Conservation (phyloP, 2,888 invertebrate genomes). For the Mellilla xanthometata region DNA sequence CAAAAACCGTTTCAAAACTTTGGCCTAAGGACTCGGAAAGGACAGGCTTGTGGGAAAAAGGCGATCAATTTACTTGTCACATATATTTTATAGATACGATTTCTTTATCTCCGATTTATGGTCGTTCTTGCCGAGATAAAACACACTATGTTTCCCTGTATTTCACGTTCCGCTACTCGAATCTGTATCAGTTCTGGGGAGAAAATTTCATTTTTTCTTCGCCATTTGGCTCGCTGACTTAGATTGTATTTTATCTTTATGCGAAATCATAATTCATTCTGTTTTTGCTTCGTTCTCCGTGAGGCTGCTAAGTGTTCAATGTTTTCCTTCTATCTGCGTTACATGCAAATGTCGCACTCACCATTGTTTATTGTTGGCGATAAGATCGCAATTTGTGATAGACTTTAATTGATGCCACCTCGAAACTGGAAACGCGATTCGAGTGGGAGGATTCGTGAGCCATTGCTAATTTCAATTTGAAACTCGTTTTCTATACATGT, state of each 20-base stretch:
- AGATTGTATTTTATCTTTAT: slow-evolving; percentile 80
- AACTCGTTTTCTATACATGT: slow-evolving; percentile 14
- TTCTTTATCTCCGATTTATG: slow-evolving; percentile 18
- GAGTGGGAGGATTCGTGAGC: slow-evolving; percentile 16
- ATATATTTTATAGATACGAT: slow-evolving; percentile 16
- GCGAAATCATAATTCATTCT: slow-evolving; percentile 78
- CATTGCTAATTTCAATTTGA: slow-evolving; percentile 25
- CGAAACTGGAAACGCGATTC: slow-evolving; percentile 21
- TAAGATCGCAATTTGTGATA: slow-evolving; percentile 57
- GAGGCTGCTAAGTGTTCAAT: slow-evolving; percentile 65
- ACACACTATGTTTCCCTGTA: slow-evolving; percentile 44
- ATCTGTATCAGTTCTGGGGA: slow-evolving; percentile 57
- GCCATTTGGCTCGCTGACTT: slow-evolving; percentile 73
- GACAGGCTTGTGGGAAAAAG: slow-evolving; percentile 1
- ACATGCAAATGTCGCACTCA: slow-evolving; percentile 62
- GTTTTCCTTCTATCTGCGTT: slow-evolving; percentile 60
- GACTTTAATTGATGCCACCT: slow-evolving; percentile 47
- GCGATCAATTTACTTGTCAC: slow-evolving; percentile 9
- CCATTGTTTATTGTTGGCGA: slow-evolving; percentile 62
- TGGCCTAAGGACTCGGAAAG: background rate
- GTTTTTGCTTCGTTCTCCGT: slow-evolving; percentile 64
- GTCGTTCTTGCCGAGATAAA: slow-evolving; percentile 24
- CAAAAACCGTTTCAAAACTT: slow-evolving; percentile 9
- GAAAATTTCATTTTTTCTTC: slow-evolving; percentile 74
- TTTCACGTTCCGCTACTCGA: slow-evolving; percentile 57